Conservation (phyloP, 2,113 vertebrate species). For the Crocuta crocuta region DNA sequence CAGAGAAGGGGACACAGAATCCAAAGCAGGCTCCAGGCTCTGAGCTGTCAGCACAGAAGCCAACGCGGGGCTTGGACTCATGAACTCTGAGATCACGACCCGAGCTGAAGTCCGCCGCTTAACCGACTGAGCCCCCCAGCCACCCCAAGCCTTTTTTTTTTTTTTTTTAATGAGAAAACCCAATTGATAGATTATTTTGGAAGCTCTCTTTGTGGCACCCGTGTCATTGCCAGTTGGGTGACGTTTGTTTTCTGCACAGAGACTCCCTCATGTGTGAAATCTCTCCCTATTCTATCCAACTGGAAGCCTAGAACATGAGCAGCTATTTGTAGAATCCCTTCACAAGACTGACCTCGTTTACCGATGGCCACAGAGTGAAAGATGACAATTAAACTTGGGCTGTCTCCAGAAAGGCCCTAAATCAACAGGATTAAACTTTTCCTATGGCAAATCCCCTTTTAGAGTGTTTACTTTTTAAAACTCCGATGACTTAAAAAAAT, state of each 20-base stretch:
- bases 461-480: conserved; percentile 56
- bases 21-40: no score
- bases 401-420: neutral
- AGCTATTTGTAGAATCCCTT: conserved; percentile 34
- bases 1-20: no score
- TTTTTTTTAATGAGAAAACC: neutral
- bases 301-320: neutral
- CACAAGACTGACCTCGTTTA: conserved; percentile 59
- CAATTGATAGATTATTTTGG: neutral
- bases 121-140: no score
- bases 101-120: no score
- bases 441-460: conserved; percentile 26
- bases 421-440: conserved; percentile 34
- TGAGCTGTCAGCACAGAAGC: no score
- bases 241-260: conserved; percentile 14
- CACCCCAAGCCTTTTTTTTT: neutral
- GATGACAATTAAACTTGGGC: neutral
- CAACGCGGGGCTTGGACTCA: no score
- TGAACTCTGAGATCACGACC: no score
- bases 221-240: neutral
- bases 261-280: conserved; percentile 23
- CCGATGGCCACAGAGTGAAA: neutral
- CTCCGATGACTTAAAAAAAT: neutral
- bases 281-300: neutral
- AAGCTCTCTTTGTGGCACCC: neutral